Conservation (phyloP, 2,797 vertebrate species). For the Gadopsis bispinosus region DNA sequence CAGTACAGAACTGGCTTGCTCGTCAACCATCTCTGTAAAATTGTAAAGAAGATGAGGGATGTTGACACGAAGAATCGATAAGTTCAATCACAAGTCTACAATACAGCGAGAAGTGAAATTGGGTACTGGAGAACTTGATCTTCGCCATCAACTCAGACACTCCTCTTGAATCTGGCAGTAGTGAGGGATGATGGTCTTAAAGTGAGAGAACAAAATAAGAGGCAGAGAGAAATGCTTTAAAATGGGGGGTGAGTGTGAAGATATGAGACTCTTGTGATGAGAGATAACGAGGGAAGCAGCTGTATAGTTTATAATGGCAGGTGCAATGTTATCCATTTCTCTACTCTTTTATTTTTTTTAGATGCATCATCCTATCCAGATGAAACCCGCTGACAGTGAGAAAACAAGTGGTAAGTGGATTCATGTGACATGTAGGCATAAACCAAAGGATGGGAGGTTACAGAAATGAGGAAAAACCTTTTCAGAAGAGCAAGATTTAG, state of each 20-base stretch:
- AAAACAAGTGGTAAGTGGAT: constrained; percentile 84
- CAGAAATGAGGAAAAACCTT: constrained; percentile 9
- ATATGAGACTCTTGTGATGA: constrained; percentile 29
- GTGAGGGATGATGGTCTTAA: constrained; percentile 51
- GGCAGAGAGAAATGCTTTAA: constrained; percentile 24
- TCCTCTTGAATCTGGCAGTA: constrained; percentile 30
- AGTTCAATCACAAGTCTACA: constrained; percentile 51
- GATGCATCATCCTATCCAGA: constrained; percentile 89
- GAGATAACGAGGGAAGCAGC: constrained; percentile 20
- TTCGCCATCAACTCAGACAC: constrained; percentile 46
- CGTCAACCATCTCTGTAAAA: constrained; percentile 26
- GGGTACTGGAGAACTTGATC: constrained; percentile 65
- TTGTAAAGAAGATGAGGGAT: constrained; percentile 42
- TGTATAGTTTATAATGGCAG: constrained; percentile 19
- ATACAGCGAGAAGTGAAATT: constrained; percentile 56
- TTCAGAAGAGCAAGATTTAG: constrained; percentile 9
- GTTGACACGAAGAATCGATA: constrained; percentile 57
- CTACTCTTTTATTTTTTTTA: constrained; percentile 24
- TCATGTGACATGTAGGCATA: constrained; percentile 11
- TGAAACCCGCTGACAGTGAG: constrained; percentile 87
- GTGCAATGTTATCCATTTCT: constrained; percentile 23
- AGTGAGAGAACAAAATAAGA: constrained; percentile 45
- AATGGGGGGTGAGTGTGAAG: constrained; percentile 29
- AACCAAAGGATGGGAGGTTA: neutral
- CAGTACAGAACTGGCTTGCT: neutral